Evolutionary conservation across 1,140 invertebrate species (phyloP).

Genomic region (Panonychus citri): DNA sequence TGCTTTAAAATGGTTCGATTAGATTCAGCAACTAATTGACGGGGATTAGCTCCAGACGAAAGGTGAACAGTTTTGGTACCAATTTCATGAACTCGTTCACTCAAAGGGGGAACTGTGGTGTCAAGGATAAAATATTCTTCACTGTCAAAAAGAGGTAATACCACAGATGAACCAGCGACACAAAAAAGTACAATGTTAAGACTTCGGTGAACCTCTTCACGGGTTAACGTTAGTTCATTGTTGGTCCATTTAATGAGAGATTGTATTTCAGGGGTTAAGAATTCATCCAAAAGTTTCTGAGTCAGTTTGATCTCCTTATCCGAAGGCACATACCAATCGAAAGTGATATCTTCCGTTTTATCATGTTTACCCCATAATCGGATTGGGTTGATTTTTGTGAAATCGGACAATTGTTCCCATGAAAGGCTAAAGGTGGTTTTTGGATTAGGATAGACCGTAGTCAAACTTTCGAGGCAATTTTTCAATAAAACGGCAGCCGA

Average conservation of each 20-base stretch:
- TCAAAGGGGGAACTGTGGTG: not conserved
- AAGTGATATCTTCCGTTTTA: conserved; percentile 35
- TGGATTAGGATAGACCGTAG: conserved; percentile 28
- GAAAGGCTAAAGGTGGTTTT: not conserved
- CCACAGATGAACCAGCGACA: conserved; percentile 29
- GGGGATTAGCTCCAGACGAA: conserved; percentile 29
- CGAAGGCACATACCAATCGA: conserved; percentile 52
- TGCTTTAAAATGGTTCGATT: conserved; percentile 31
- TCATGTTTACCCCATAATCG: conserved; percentile 47
- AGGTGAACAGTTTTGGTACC: not conserved
- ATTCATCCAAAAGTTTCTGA: conserved; percentile 32
- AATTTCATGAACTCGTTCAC: not conserved
- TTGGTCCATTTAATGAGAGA: conserved; percentile 26
- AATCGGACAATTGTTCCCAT: conserved; percentile 29
- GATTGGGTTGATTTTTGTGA: conserved; percentile 46
- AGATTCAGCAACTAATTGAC: conserved; percentile 28
- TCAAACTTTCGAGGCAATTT: conserved; percentile 32
- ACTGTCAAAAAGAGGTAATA: conserved; percentile 36
- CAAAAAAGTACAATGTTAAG: conserved; percentile 28
- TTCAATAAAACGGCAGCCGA: conserved; percentile 29
- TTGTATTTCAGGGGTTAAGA: conserved; percentile 31
- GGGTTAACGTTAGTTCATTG: conserved; percentile 1
- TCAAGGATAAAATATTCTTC: conserved; percentile 13
- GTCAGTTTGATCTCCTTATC: conserved; percentile 39
- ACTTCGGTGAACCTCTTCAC: conserved; percentile 27